Evolutionary conservation across 53 echinoderm and acorn worm genomes (phyloP).

Genomic region (Arbacia lixula): DNA sequence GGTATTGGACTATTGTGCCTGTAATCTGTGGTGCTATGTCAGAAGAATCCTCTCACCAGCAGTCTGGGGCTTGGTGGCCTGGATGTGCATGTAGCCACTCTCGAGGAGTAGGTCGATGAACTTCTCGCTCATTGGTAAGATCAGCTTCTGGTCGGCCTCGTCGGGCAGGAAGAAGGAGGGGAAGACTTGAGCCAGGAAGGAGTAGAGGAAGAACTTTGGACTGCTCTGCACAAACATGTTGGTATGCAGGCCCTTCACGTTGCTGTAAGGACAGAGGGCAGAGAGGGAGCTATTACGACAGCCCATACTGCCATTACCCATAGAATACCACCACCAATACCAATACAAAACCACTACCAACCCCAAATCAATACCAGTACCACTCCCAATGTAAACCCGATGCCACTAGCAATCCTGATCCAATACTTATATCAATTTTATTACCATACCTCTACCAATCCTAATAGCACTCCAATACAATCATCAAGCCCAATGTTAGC

Average conservation of each 20-base stretch:
- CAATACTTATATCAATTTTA: too few species aligned
- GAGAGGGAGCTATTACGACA: not conserved
- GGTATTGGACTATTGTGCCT: too few species aligned
- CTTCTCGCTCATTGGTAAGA: slow-evolving; percentile 52
- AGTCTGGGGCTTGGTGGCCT: slow-evolving; percentile 95
- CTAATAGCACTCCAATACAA: too few species aligned
- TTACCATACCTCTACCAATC: too few species aligned
- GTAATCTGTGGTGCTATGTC: too few species aligned
- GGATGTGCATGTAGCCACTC: slow-evolving; percentile 81
- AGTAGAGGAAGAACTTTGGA: slow-evolving; percentile 3
- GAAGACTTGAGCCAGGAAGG: slow-evolving; percentile 65
- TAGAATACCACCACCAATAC: not conserved
- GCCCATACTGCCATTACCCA: not conserved
- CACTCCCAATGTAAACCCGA: too few species aligned
- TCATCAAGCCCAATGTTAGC: too few species aligned
- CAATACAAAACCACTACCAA: too few species aligned
- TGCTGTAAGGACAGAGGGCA: not conserved
- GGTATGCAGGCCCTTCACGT: slow-evolving; percentile 40
- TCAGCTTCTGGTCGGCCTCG: slow-evolving; percentile 40
- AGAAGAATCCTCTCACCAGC: slow-evolving; percentile 55
- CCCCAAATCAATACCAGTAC: too few species aligned
- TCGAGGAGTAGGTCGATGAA: slow-evolving; percentile 48
- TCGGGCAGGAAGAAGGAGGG: slow-evolving; percentile 65
- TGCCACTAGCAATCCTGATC: too few species aligned
- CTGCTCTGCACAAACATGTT: slow-evolving; percentile 24